Base-by-base conservation (phyloP, 2,888 invertebrate species). In the Ophion obscuratus region DNA sequence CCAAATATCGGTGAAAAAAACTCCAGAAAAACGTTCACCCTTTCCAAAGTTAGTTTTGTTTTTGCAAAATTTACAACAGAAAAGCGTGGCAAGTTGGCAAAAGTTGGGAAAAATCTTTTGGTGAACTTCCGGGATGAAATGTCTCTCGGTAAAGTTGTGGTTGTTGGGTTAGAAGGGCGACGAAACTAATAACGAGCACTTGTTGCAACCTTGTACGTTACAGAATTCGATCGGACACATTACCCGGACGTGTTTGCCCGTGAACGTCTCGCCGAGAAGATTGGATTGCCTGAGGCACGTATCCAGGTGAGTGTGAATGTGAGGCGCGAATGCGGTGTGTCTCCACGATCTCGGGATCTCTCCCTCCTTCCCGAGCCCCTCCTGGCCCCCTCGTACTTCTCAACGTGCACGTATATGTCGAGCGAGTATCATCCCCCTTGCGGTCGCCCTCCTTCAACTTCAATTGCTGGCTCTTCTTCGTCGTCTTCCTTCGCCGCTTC, bases 231-330 rank as follows among this genome's bases (percentile, higher is more conserved):
- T 95, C 95, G 98, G 95, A 99, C 99, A 92, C 99, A 99, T 95
- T 99, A 99, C 95, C 99, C 99, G 88, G 99, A 99, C 95, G 99
- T 99, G 90, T 99, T 99, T 95, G 98, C 99, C 90, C 96, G 99
- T 92, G 99, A 99, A 95, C 96, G 98, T 95, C 96, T 99, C 94
- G 99, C 99, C 89, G 98, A 97, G 95, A 98, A 98, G 96, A 99
- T 99, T 95, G 98, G 98, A 96, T 97, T 99, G 95, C 99, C 98
- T 95, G 99, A 99, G 97, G 99, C 99, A 96, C 97, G 99, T 97
- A 99, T 99, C 96, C 99, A 99, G 98, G 99, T 98, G 96, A 96
- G 97, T 96, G 95, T 95, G 95, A 94, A 93, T 93, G 94, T 90
- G 88, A 86, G 87, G 87, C 86, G 88, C 86, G 88, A 88, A 88